These are phyloP conservation scores for Plumapathes pennacea DNA, from an alignment of 92 coral and sea anemone species.

Conservation along the genomic window DNA sequence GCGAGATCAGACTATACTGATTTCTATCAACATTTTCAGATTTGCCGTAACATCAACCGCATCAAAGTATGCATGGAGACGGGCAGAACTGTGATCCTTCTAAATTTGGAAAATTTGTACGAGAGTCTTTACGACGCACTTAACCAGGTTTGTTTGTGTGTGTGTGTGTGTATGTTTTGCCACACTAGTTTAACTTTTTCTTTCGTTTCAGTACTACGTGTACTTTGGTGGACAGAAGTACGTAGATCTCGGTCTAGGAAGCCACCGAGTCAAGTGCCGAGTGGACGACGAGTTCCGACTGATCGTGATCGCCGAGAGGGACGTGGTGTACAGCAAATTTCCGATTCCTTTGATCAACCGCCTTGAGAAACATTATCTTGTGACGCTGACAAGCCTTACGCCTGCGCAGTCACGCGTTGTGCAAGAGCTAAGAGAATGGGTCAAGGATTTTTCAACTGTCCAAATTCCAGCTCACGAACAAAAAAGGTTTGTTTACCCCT, in stretches of 20 bases:
- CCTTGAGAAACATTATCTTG: conserved; percentile 79
- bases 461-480: conserved; percentile 27
- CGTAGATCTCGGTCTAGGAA: conserved; percentile 91
- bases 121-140: conserved; percentile 77
- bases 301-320: conserved; percentile 87
- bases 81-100: conserved; percentile 72
- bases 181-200: not conserved
- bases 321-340: conserved; percentile 69
- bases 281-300: conserved; percentile 74
- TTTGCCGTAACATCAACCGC: conserved; percentile 87
- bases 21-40: conserved; percentile 30
- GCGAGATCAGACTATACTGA: too few relatives aligned
- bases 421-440: conserved; percentile 60
- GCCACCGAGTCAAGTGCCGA: conserved; percentile 78
- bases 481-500: conserved; percentile 36
- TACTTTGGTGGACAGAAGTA: conserved; percentile 78
- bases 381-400: conserved; percentile 61
- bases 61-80: conserved; percentile 94
- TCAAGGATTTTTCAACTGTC: conserved; percentile 38
- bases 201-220: conserved; percentile 62
- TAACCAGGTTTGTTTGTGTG: conserved; percentile 59
- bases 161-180: not conserved
- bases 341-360: conserved; percentile 85
- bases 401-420: conserved; percentile 40
- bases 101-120: conserved; percentile 64